Percentiles rank a stretch among this genome's conserved stretches.
phyloP scores from a whole-genome alignment of 2,888 invertebrate genomes.

The Eristalinus aeneus region DNA sequence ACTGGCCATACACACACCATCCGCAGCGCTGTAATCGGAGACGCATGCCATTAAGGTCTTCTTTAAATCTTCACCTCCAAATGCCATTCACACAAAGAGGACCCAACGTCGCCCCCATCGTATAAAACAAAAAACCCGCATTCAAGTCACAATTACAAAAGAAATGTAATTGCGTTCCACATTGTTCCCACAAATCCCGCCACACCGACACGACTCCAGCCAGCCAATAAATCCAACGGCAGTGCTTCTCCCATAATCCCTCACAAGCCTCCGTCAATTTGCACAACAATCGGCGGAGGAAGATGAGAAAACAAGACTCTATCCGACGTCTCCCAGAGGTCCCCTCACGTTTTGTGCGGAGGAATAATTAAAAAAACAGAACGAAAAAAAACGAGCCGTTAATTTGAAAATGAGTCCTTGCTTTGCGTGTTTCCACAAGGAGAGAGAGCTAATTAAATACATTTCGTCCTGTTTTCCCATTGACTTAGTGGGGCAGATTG shows the following conservation, averaged over 20 bases:
- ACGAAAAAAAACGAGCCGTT: slow-evolving; percentile 13
- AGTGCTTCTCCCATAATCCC: neutral
- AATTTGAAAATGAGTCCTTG: slow-evolving; percentile 36
- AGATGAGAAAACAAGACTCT: neutral
- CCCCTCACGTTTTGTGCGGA: neutral
- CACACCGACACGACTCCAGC: neutral
- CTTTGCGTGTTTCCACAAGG: slow-evolving; percentile 9
- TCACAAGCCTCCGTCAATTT: neutral
- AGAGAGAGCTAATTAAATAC: slow-evolving; percentile 25
- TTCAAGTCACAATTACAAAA: neutral
- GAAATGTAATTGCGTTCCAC: neutral
- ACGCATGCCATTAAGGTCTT: too few relatives aligned
- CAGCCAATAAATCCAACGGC: neutral
- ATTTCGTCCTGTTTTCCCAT: slow-evolving; percentile 36
- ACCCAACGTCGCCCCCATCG: too few relatives aligned
- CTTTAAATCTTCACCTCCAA: too few relatives aligned
- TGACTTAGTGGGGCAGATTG: slow-evolving; percentile 13
- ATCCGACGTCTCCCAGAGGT: neutral
- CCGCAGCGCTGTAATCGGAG: too few relatives aligned
- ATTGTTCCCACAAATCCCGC: neutral
- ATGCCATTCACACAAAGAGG: too few relatives aligned
- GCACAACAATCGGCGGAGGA: neutral
- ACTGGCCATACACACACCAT: too few relatives aligned
- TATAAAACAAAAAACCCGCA: too few relatives aligned
- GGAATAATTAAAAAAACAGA: slow-evolving; percentile 4